phyloP scores from a whole-genome alignment of 2,888 invertebrate species.

The Abrostola tripartita region DNA sequence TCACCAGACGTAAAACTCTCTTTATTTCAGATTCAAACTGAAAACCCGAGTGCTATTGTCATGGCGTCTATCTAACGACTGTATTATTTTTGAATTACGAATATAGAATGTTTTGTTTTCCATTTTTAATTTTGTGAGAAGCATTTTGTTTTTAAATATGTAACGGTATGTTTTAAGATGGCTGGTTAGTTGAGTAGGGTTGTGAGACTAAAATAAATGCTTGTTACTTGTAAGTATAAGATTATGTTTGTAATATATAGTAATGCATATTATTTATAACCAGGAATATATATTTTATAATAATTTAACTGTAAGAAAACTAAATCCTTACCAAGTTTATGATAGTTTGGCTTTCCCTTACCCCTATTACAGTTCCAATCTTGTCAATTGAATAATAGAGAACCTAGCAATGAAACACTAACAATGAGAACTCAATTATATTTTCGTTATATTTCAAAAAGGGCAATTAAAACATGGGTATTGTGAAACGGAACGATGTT shows the following conservation, averaged over 20 bases:
- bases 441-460: background rate
- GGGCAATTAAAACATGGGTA: background rate
- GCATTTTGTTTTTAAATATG: background rate
- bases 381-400: too few species aligned
- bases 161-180: too few species aligned
- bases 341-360: too few species aligned
- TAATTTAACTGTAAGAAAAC: too few species aligned
- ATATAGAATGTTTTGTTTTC: conserved; percentile 1
- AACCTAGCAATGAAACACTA: background rate
- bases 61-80: conserved; percentile 17
- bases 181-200: too few species aligned
- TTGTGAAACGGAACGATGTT: background rate
- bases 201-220: too few species aligned
- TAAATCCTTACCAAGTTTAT: too few species aligned
- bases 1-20: conserved; percentile 13
- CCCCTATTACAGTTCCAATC: too few species aligned
- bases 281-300: too few species aligned
- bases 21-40: conserved; percentile 26
- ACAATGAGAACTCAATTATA: background rate
- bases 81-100: conserved; percentile 26
- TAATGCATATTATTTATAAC: too few species aligned
- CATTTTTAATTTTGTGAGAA: conserved; percentile 24
- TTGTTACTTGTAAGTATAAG: too few species aligned
- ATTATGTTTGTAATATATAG: too few species aligned
- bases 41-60: conserved; percentile 32